Evolutionary conservation across 2,888 invertebrate species (phyloP), one percentile per base, ranked within the genome.

Genomic region (Drosophila borealis): DNA sequence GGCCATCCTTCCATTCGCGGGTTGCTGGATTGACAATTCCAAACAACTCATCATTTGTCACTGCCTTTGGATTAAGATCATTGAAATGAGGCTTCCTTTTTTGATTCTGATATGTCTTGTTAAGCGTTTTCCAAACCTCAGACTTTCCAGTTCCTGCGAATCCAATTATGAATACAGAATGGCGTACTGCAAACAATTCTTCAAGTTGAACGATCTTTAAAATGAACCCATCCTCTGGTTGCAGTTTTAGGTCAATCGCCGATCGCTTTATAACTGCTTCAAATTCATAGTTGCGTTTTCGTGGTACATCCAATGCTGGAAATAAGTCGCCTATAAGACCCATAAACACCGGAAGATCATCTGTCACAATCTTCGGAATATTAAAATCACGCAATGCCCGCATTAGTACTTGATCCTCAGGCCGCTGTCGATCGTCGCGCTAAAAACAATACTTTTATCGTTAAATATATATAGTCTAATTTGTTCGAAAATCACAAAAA

Each of bases 41-140:
- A 92, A 98, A 98, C 39, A 98, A 93, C 91, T 98, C 98, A 90
- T 98, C 97, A 90, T 98, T 98, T 1, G 98, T 98, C 6, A 98
- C 98, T 11, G 98, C 98, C 92, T 98, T 98, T 0, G 98, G 98
- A 91, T 98, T 98, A n/a, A 98, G 93, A 91, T 98, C 98, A 86
- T 96, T 96, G 80, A 95, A 97, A 73, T 95, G 93, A 0, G 98
- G 98, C 90, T 97, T 97, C 62, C 94, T 92, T 90, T 96, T 97
- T 80, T 96, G 93, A 93, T 97, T 97, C 54, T 93, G 92, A 91
- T 98, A 97, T 0, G 98, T 98, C 84, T 94, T 95, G 88, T 95
- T 94, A 2, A 98, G 93, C 0, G 98, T 97, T 91, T 97, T 97
- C 98, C 98, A 98, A 0, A 98, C 96, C 94, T 96, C 96, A 0